Conservation (phyloP, 1,140 invertebrate species). For the Pygmarrhopalites habei region DNA sequence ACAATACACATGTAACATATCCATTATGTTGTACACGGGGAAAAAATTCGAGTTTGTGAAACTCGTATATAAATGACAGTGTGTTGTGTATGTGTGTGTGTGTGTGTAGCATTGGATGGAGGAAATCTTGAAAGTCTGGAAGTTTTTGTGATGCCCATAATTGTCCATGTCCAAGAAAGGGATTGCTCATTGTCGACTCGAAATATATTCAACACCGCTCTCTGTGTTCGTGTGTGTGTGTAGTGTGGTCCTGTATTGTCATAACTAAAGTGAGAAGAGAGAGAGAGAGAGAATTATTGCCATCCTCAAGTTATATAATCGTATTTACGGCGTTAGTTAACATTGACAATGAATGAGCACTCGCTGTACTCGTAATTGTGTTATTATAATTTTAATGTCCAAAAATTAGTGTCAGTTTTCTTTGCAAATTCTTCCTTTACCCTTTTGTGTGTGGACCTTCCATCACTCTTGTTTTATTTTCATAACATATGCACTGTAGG, state of each 20-base stretch:
- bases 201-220: constrained; percentile 8
- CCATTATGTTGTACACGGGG: not conserved
- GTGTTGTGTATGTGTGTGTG: not conserved
- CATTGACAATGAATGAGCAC: not conserved
- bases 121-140: constrained; percentile 14
- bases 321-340: not conserved
- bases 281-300: not conserved
- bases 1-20: not conserved
- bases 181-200: constrained; percentile 26
- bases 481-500: too few relatives aligned
- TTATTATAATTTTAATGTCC: not conserved
- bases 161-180: constrained; percentile 29
- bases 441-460: too few relatives aligned
- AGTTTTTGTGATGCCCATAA: constrained; percentile 22
- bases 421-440: too few relatives aligned
- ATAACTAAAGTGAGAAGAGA: too few relatives aligned
- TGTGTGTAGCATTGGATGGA: not conserved
- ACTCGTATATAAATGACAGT: not conserved
- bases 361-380: not conserved
- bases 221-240: not conserved
- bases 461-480: too few relatives aligned
- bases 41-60: not conserved
- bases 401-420: too few relatives aligned
- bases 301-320: not conserved
- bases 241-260: not conserved